Base-by-base conservation (phyloP, 2,888 invertebrate species). In the Drosophila pseudotalamancana region DNA sequence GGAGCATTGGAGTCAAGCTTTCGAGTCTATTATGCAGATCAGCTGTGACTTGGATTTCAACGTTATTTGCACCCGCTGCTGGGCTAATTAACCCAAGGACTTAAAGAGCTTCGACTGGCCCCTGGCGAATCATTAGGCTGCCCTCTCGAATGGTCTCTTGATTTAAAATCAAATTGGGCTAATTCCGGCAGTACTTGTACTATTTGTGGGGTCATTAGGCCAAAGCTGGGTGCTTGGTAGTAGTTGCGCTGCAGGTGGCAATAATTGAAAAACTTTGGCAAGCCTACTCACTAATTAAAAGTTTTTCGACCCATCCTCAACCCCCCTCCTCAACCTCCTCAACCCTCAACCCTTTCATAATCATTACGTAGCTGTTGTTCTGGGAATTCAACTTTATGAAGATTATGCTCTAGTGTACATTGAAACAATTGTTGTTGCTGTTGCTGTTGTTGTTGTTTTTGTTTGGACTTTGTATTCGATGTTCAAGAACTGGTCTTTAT, bases 211-310 rank as follows among this genome's bases (percentile, higher is more conserved):
- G 74, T 60, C 71, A 74, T 69, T 73, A 56, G 29, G 43, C 37
- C 39, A 39, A 57, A 42, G 48, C 12, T 34, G 29, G 5, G 18
- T 8, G 29, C 21, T 19, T 43, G 46, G 18, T 18, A 2, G 18
- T 29, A 29, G 34, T 32, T 29, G 25, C 51, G 60, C 45, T 73
- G 64, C 81, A 84, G 83, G 83, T 84, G 83, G 79, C 79, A 81
- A 84, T 84, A 84, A 84, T 84, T 84, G 83, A 84, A 86, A 84
- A 84, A 84, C 83, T 84, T 84, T 81, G 48, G 50, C 54, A 32
- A 37, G 77, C 79, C 77, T 72, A 77, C 81, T 76, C 55, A 63
- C 77, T 66, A 84, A 84, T 84, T 84, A 84, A 84, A 84, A 84
- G 81, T 84, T 86, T 83, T 65, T 12, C n/a, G 43, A 1, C 2